Base-by-base conservation (phyloP, 2,113 vertebrate genomes). In the Lagopus leucura region DNA sequence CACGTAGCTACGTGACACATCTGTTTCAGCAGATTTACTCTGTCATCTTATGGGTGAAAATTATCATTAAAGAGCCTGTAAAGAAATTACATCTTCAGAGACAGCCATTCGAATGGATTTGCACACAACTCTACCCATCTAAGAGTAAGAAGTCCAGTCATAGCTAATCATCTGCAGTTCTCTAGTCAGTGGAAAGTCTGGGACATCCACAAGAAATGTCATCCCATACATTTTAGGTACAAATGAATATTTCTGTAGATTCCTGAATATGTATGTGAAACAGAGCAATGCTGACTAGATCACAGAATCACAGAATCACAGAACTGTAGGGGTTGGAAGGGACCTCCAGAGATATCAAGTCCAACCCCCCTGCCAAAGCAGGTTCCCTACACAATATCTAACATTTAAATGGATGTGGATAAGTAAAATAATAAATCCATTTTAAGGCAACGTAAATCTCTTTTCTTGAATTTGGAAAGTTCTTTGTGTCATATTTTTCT, bases 1-100 rank as follows among this genome's bases (percentile, higher is more conserved):
- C 94, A 96, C 78, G 87, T 92, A 95, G 75, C 77, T 63, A 5
- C 5, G 66, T 0, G 8, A 73, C 42, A 40, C 38, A 24, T 63
- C 77, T 42, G 70, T 8, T 83, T 81, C 85, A 93, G 72, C 82
- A 94, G n/a, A 77, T 67, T 82, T 86, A 21, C 28, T 70, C n/a
- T 21, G 1, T 47, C 55, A 13, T 67, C 55, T 7, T 21, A 7
- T 13, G 25, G 21, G 24, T 55, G 58, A 64, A 50, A 45, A 79
- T 7, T 40, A 47, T 10, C 52, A 10, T 36, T 5, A n/a, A 64
- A 42, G 25, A 71, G 32, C 47, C 34, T 43, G 60, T 7, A 38
- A 89, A 85, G 75, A n/a, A 82, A 61, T n/a, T 14, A n/a, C 6
- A 30, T 47, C 63, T 61, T 82, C 1, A 0, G 21, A 16, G n/a